Evolutionary conservation across 2,888 invertebrate genomes (phyloP).

Genomic region (Octonoba sinensis): DNA sequence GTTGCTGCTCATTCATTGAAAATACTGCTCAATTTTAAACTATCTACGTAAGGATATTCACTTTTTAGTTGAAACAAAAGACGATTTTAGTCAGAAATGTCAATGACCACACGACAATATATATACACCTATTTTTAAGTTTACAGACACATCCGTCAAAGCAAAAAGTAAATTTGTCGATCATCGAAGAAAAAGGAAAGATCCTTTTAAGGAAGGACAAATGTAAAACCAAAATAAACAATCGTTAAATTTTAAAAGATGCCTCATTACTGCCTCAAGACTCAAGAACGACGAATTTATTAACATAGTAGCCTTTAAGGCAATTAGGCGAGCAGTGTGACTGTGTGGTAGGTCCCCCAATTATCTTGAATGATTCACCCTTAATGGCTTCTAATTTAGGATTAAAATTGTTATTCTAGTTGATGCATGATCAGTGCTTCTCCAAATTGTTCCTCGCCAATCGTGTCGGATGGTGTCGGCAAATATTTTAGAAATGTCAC

Average conservation of each 20-base stretch:
- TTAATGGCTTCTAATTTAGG: conserved; percentile 55
- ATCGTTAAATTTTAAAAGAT: conserved; percentile 40
- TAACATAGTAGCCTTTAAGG: conserved; percentile 47
- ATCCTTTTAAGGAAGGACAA: too few species aligned
- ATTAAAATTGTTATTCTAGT: conserved; percentile 10
- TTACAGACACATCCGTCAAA: too few species aligned
- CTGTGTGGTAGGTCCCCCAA: conserved; percentile 20
- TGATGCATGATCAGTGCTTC: conserved; percentile 13
- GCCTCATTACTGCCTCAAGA: conserved; percentile 12
- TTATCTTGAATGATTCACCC: conserved; percentile 48
- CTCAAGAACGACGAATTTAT: conserved; percentile 31
- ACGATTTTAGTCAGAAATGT: too few species aligned
- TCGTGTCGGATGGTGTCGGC: conserved; percentile 35
- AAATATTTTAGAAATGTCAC: conserved; percentile 49
- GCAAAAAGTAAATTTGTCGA: too few species aligned
- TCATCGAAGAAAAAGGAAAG: too few species aligned
- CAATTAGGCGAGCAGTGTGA: conserved; percentile 51
- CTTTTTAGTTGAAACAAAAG: too few species aligned
- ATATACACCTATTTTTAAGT: too few species aligned
- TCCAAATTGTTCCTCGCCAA: conserved; percentile 18
- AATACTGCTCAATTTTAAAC: too few species aligned
- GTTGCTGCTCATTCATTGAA: too few species aligned
- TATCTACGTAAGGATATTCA: too few species aligned
- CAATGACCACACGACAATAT: too few species aligned
- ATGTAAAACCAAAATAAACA: too few species aligned